Percentiles rank a stretch among this genome's conserved stretches.
Evolutionary conservation across 2,113 vertebrate genomes (phyloP).

Genomic region (Tamias sibiricus): DNA sequence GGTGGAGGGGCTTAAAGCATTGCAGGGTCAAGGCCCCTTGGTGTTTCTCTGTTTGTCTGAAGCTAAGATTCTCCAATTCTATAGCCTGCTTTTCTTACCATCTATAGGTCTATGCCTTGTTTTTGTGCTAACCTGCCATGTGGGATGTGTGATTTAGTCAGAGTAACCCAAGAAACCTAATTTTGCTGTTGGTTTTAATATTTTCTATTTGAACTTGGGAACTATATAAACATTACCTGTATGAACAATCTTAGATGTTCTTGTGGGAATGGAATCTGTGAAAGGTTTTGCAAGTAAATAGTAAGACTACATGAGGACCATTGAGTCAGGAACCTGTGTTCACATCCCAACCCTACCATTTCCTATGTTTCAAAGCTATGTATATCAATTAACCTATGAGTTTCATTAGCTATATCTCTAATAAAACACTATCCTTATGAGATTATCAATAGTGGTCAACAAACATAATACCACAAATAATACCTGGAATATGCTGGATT

Average conservation of each 20-base stretch:
- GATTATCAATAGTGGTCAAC: neutral
- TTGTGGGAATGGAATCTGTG: neutral
- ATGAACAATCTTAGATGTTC: neutral
- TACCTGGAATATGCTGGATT: neutral
- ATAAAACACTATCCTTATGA: neutral
- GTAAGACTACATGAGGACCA: neutral
- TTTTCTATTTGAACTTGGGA: neutral
- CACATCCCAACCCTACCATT: neutral
- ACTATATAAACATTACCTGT: neutral
- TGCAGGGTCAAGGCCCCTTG: neutral
- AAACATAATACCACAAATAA: neutral
- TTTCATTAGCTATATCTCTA: neutral
- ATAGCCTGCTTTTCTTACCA: neutral
- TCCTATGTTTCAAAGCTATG: neutral
- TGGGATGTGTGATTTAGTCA: neutral
- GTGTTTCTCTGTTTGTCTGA: slow-evolving; percentile 7
- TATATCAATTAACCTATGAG: neutral
- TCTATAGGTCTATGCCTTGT: neutral
- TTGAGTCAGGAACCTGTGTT: neutral
- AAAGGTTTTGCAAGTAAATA: neutral
- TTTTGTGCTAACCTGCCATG: neutral
- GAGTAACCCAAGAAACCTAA: neutral
- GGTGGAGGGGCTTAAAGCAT: neutral
- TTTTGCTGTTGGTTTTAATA: slow-evolving; percentile 39
- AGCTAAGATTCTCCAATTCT: neutral